These are phyloP conservation scores for Gasteruption jaculator DNA, from an alignment of 2,888 invertebrate species.

Conservation along the genomic window DNA sequence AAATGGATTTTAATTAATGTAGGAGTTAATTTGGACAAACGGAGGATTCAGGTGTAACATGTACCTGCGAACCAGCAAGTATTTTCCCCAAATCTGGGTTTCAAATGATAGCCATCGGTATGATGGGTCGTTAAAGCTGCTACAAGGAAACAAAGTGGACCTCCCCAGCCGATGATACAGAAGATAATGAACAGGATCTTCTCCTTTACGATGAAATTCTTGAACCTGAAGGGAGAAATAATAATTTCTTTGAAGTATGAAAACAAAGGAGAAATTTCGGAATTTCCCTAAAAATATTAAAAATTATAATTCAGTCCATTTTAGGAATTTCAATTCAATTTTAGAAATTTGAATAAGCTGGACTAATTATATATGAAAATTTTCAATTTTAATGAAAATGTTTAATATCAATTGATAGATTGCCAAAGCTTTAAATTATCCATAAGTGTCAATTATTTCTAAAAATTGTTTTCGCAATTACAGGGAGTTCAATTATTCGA, in stretches of 20 bases:
- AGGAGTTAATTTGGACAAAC: too few species aligned
- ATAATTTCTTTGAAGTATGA: slow-evolving; percentile 2
- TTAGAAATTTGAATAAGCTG: too few species aligned
- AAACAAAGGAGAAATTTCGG: neutral
- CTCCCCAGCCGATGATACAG: slow-evolving; percentile 61
- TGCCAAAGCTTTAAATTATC: too few species aligned
- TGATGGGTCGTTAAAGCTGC: slow-evolving; percentile 56
- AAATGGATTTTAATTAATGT: too few species aligned
- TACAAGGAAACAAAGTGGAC: slow-evolving; percentile 55
- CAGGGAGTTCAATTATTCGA: too few species aligned
- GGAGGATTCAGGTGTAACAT: too few species aligned
- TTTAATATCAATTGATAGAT: too few species aligned
- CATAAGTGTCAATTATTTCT: too few species aligned
- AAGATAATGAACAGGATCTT: slow-evolving; percentile 57
- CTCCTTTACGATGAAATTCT: slow-evolving; percentile 51
- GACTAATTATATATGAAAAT: too few species aligned
- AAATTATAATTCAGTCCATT: neutral
- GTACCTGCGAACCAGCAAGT: slow-evolving; percentile 67
- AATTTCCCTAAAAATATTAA: neutral
- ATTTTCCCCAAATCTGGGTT: slow-evolving; percentile 58
- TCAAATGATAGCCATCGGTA: slow-evolving; percentile 55
- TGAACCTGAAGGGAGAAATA: slow-evolving; percentile 32
- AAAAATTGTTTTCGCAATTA: too few species aligned
- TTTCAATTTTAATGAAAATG: too few species aligned
- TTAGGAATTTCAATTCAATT: too few species aligned